These are phyloP conservation scores for Pungitius pungitius DNA, from an alignment of 2,113 vertebrate species.

Conservation along the genomic window DNA sequence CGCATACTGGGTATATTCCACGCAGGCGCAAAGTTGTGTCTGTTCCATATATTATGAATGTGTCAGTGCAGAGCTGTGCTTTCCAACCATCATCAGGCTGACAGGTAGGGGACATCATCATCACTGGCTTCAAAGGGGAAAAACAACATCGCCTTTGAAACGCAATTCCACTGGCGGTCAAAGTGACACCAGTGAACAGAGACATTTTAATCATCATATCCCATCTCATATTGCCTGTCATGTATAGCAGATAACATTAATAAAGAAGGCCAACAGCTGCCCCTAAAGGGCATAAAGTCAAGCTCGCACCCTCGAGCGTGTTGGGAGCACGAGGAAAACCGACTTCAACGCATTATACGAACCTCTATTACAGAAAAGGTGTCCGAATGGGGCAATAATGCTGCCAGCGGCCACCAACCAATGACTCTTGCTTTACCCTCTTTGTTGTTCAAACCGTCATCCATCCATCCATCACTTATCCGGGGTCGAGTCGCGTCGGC, in stretches of 20 bases:
- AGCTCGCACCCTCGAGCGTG: conserved; percentile 25
- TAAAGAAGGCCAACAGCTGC: conserved; percentile 48
- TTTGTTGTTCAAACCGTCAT: not conserved
- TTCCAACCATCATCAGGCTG: conserved; percentile 44
- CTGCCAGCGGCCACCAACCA: not conserved
- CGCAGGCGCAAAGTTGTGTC: not conserved
- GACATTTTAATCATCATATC: conserved; percentile 50
- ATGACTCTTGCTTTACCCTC: not conserved
- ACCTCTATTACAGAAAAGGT: not conserved
- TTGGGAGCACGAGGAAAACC: conserved; percentile 29
- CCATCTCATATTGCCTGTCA: conserved; percentile 40
- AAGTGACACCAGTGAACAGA: conserved; percentile 33
- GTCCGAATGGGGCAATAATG: not conserved
- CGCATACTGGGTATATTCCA: conserved; percentile 20
- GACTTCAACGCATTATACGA: conserved; percentile 9
- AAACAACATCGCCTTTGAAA: conserved; percentile 53
- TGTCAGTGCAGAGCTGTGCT: conserved; percentile 25
- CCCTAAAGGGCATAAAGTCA: conserved; percentile 15
- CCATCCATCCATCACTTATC: too few relatives aligned
- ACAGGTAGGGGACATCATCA: conserved; percentile 61
- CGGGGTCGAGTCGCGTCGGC: too few relatives aligned
- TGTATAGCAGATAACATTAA: conserved; percentile 45
- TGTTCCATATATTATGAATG: conserved; percentile 51
- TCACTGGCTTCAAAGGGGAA: conserved; percentile 41
- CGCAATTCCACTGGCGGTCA: conserved; percentile 40